Percentiles rank a stretch among this genome's conserved stretches.
phyloP scores from a whole-genome alignment of 2,797 vertebrate genomes.

The Lophius americanus region DNA sequence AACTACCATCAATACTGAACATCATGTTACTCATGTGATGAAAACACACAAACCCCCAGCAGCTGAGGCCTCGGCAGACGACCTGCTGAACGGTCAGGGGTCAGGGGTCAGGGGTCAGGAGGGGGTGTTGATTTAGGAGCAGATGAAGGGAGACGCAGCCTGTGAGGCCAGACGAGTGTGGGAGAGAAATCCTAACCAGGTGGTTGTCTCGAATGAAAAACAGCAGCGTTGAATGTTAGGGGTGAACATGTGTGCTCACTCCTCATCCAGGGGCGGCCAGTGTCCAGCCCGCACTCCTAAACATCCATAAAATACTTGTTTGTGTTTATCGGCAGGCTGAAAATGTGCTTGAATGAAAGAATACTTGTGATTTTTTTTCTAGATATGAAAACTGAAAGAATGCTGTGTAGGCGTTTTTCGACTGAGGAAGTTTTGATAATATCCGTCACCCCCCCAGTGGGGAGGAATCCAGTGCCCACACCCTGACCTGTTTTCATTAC shows the following conservation, averaged over 20 bases:
- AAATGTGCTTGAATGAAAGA: too few relatives aligned
- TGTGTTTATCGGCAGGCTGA: too few relatives aligned
- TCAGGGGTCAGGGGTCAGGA: constrained; percentile 52
- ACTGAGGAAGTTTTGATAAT: too few relatives aligned
- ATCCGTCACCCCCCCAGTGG: too few relatives aligned
- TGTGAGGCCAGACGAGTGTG: constrained; percentile 33
- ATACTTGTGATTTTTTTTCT: too few relatives aligned
- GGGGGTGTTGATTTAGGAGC: constrained; percentile 44
- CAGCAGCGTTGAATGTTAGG: constrained; percentile 13
- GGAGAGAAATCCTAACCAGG: constrained; percentile 52
- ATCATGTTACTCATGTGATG: background rate
- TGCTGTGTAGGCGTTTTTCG: too few relatives aligned
- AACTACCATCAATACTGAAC: constrained; percentile 3
- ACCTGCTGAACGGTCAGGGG: constrained; percentile 52
- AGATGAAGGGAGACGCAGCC: constrained; percentile 21
- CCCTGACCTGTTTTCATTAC: constrained; percentile 12
- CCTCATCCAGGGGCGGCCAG: background rate
- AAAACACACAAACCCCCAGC: constrained; percentile 27
- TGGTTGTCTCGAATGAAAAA: constrained; percentile 57
- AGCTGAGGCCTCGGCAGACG: constrained; percentile 45
- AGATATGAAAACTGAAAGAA: too few relatives aligned
- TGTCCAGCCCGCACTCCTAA: too few relatives aligned
- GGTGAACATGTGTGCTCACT: background rate
- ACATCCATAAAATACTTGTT: too few relatives aligned
- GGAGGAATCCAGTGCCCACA: too few relatives aligned